Evolutionary conservation across 2,888 invertebrate species (phyloP), one percentile per base, ranked within the genome.

Genomic region (Antheraea yamamai): DNA sequence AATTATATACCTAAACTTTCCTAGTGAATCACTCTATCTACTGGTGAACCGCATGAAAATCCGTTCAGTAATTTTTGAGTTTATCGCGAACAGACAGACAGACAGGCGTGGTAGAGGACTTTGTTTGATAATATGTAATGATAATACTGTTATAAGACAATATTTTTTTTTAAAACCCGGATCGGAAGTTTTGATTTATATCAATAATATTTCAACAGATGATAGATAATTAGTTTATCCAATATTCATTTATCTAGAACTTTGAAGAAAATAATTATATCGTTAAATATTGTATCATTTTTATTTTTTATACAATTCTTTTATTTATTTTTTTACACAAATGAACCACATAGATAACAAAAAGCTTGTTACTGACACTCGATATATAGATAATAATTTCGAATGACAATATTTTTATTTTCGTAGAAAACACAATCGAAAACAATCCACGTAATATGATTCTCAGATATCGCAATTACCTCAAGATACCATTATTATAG

Each of bases 391-490:
- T 68, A 35, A 68, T 30, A 35, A 68, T 73, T 66, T 51, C 26
- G 26, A 61, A 52, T 66, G 52, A 76, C 74, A 51, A 78, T 78
- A 76, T 68, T 75, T 4, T 52, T 55, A 51, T 7, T 73, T 61
- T 76, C 35, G 30, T 74, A 47, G 70, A 47, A 58, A 76, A 68
- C 20, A 77, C n/a, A 71, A 70, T 20, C 18, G 51, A 73, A 76
- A 74, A 76, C n/a, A 71, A 72, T 81, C 80, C 79, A 80, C 79
- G 83, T 76, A 74, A 79, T 84, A 79, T 83, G 78, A 81, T 80
- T 83, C 85, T 87, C 78, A 82, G 85, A 86, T 79, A 80, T 81
- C 79, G 76, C 77, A 82, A 85, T 83, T 79, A 82, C 79, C 77
- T 79, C 74, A 75, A 74, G 66, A 58, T 58, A 74, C 81, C 76